These are phyloP conservation scores for Macrotrachela quadricornifera DNA, from an alignment of 1,140 invertebrate species.

Conservation along the genomic window DNA sequence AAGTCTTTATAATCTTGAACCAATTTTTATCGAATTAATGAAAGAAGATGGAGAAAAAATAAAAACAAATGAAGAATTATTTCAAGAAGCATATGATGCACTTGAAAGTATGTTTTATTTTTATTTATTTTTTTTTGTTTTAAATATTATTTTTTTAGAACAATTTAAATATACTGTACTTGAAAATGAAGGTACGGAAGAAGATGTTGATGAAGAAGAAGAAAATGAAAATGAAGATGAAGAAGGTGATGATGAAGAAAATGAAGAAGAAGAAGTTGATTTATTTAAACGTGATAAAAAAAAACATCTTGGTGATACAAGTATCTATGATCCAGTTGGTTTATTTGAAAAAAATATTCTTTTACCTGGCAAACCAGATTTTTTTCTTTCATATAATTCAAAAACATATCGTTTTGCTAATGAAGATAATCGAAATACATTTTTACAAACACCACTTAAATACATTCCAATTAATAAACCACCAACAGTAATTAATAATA, in stretches of 20 bases:
- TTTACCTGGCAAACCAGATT: constrained; percentile 27
- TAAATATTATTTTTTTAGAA: constrained; percentile 2
- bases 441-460: constrained; percentile 18
- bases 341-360: constrained; percentile 22
- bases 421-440: constrained; percentile 21
- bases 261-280: constrained; percentile 25
- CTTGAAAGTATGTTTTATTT: not conserved
- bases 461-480: constrained; percentile 20
- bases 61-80: not conserved
- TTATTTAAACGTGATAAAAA: constrained; percentile 17
- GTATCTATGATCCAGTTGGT: constrained; percentile 27
- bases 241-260: constrained; percentile 27
- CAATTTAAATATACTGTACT: not conserved
- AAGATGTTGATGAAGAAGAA: constrained; percentile 1
- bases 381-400: constrained; percentile 22
- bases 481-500: constrained; percentile 13
- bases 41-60: too few species aligned
- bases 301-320: constrained; percentile 25
- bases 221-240: constrained; percentile 18
- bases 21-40: too few species aligned
- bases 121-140: not conserved
- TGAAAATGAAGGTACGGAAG: constrained; percentile 4
- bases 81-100: not conserved
- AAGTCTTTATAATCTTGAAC: too few species aligned
- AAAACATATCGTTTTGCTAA: constrained; percentile 26